These are phyloP conservation scores for Anas georgica DNA, from an alignment of 2,797 vertebrate species.

Conservation along the genomic window DNA sequence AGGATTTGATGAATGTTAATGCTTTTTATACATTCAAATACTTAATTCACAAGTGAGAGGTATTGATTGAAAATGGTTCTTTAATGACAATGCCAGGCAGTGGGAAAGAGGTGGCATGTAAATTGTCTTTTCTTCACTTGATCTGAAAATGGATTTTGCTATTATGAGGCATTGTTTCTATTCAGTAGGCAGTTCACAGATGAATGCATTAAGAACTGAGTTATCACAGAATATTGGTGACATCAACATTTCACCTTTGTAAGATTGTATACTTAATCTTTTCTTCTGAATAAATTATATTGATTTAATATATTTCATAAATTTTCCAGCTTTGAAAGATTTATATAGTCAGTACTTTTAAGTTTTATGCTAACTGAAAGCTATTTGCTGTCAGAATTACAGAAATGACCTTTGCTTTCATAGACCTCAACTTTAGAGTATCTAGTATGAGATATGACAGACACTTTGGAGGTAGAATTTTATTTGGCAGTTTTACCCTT, in stretches of 20 bases:
- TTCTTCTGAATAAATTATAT: slow-evolving; percentile 39
- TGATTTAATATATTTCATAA: slow-evolving; percentile 30
- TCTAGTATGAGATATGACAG: neutral
- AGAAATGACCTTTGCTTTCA: slow-evolving; percentile 36
- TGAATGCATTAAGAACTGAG: slow-evolving; percentile 25
- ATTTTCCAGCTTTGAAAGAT: neutral
- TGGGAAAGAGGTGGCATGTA: slow-evolving; percentile 5
- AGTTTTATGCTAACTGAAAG: neutral
- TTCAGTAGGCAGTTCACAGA: slow-evolving; percentile 44
- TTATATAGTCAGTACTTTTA: neutral
- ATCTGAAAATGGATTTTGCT: slow-evolving; percentile 62
- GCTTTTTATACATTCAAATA: slow-evolving; percentile 32
- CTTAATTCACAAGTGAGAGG: slow-evolving; percentile 1
- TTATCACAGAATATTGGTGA: slow-evolving; percentile 40
- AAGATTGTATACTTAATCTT: neutral
- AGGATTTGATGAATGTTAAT: neutral
- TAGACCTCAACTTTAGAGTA: neutral
- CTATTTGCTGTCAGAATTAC: slow-evolving; percentile 3
- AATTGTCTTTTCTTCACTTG: slow-evolving; percentile 46
- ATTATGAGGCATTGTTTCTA: slow-evolving; percentile 53
- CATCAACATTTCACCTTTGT: slow-evolving; percentile 33
- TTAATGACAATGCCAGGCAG: slow-evolving; percentile 30
- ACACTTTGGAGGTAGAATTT: neutral
- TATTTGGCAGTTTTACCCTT: neutral
- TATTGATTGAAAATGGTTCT: slow-evolving; percentile 36